These are phyloP conservation scores for Rattus rattus DNA, from an alignment of 2,113 vertebrate species.

Conservation along the genomic window DNA sequence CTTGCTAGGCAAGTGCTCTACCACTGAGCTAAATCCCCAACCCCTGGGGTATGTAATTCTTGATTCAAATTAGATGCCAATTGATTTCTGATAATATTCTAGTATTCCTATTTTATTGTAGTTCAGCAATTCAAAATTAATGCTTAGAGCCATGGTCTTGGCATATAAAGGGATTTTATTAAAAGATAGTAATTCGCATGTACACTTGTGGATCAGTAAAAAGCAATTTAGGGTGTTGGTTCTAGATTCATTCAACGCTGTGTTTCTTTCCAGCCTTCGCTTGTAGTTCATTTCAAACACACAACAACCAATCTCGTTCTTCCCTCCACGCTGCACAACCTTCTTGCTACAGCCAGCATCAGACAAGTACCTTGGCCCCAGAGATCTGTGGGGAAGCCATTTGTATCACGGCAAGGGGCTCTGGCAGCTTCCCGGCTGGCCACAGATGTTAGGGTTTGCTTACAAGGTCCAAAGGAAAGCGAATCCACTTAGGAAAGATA, in stretches of 20 bases:
- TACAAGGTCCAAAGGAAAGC: not conserved
- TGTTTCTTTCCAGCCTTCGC: conserved; percentile 25
- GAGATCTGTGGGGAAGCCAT: not conserved
- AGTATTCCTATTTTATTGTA: not conserved
- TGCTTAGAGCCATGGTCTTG: not conserved
- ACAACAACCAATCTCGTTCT: not conserved
- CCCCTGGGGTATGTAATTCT: not conserved
- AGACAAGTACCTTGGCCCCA: not conserved
- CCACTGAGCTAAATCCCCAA: too few relatives aligned
- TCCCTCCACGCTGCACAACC: not conserved
- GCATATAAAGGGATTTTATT: not conserved
- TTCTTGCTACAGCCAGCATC: not conserved
- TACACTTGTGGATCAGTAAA: conserved; percentile 30
- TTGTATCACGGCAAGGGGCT: not conserved
- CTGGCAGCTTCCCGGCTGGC: not conserved
- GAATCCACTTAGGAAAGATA: not conserved
- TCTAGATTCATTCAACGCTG: conserved; percentile 29
- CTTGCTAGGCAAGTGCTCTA: too few relatives aligned
- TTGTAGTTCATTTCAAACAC: conserved; percentile 27
- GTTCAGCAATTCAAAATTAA: conserved; percentile 15
- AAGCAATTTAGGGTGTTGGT: conserved; percentile 37
- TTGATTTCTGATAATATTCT: conserved; percentile 40
- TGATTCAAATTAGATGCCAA: conserved; percentile 47
- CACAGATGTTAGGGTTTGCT: not conserved
- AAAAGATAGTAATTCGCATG: conserved; percentile 32